phyloP scores from a whole-genome alignment of 2,113 vertebrate genomes.

The Brachyhypopomus gauderio region DNA sequence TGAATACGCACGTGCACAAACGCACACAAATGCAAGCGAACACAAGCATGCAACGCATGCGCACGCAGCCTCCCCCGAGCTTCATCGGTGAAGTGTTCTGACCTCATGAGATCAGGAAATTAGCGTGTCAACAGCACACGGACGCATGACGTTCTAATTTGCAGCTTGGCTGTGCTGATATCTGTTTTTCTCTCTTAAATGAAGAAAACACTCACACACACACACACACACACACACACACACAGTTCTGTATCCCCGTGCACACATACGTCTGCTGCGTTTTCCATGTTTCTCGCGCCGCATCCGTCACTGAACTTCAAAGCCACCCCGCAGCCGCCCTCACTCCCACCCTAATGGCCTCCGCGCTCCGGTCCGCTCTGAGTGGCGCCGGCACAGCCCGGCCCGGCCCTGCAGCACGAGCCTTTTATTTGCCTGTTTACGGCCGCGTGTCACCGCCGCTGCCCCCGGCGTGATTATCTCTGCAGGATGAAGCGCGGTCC shows the following conservation, averaged over 20 bases:
- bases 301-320: constrained; percentile 41
- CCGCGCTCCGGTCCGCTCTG: constrained; percentile 38
- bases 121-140: constrained; percentile 68
- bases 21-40: background rate
- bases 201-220: constrained; percentile 32
- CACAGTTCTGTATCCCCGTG: background rate
- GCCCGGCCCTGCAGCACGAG: constrained; percentile 46
- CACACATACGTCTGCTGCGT: constrained; percentile 7
- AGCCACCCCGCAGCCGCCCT: constrained; percentile 31
- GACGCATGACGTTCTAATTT: constrained; percentile 66
- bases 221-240: constrained; percentile 43
- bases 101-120: constrained; percentile 68
- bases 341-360: constrained; percentile 11
- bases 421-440: constrained; percentile 57
- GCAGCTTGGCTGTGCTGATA: constrained; percentile 52
- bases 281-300: constrained; percentile 21
- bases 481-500: constrained; percentile 51
- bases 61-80: constrained; percentile 50
- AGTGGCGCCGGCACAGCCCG: too few species aligned
- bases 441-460: constrained; percentile 43
- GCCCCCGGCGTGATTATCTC: constrained; percentile 48
- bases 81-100: constrained; percentile 69
- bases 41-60: too few species aligned
- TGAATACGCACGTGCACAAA: background rate
- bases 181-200: constrained; percentile 42